Percentiles rank a stretch among this genome's conserved stretches.
phyloP scores from a whole-genome alignment of 2,113 vertebrate species.

The Terrapene triunguis region DNA sequence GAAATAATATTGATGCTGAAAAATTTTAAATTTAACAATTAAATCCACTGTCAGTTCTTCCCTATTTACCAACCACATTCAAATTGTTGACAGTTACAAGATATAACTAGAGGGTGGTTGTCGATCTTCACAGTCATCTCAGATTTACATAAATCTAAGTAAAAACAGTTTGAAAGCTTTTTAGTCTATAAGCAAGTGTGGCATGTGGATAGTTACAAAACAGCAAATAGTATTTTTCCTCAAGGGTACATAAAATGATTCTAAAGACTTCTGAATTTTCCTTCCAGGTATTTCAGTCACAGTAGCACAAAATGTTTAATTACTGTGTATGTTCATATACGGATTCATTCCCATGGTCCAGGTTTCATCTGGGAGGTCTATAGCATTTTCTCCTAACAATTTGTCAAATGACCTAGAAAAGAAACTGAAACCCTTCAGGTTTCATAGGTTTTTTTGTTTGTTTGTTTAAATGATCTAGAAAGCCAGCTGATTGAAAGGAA shows the following conservation, averaged over 20 bases:
- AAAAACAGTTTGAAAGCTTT: not conserved
- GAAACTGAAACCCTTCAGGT: conserved; percentile 57
- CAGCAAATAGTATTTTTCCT: conserved; percentile 19
- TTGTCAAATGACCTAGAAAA: conserved; percentile 58
- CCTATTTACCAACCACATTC: not conserved
- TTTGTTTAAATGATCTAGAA: conserved; percentile 24
- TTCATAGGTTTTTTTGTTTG: conserved; percentile 38
- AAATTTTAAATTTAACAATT: not conserved
- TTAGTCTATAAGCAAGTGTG: not conserved
- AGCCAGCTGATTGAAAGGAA: not conserved
- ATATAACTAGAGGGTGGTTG: not conserved
- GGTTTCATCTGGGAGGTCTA: conserved; percentile 64
- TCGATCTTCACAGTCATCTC: not conserved
- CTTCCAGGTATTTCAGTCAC: conserved; percentile 59
- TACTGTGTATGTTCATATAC: conserved; percentile 66
- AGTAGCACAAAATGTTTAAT: conserved; percentile 63
- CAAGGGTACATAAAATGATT: conserved; percentile 44
- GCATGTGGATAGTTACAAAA: conserved; percentile 38
- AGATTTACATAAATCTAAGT: not conserved
- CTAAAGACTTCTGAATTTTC: conserved; percentile 48
- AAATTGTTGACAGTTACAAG: not conserved
- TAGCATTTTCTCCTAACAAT: conserved; percentile 65
- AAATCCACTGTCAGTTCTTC: not conserved
- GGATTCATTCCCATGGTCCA: conserved; percentile 67
- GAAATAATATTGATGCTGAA: not conserved